These are phyloP conservation scores for Rotaria socialis DNA, from an alignment of 2,888 invertebrate species.

Conservation along the genomic window DNA sequence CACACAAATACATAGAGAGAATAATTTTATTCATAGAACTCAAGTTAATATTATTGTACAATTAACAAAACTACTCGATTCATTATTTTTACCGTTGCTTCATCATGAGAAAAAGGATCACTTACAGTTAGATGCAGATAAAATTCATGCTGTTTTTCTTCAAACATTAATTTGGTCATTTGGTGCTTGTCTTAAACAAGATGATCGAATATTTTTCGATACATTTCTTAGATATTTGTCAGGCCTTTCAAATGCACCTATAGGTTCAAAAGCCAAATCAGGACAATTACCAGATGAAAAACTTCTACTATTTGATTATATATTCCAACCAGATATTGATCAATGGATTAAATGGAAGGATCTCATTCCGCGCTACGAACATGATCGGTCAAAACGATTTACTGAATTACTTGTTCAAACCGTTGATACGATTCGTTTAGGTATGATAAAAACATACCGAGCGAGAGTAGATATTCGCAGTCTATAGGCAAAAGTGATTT, in stretches of 20 bases:
- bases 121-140: constrained; percentile 56
- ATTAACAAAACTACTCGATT: constrained; percentile 24
- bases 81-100: constrained; percentile 62
- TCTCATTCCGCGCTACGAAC: constrained; percentile 72
- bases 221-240: constrained; percentile 70
- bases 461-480: too few relatives aligned
- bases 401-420: constrained; percentile 83
- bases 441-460: constrained; percentile 50
- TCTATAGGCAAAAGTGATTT: too few relatives aligned
- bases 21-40: constrained; percentile 36
- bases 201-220: constrained; percentile 72
- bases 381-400: constrained; percentile 69
- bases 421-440: constrained; percentile 75
- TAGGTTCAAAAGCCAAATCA: constrained; percentile 48
- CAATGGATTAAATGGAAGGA: constrained; percentile 81
- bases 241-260: constrained; percentile 51
- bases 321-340: constrained; percentile 66
- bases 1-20: not conserved
- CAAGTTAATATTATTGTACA: not conserved
- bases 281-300: constrained; percentile 67
- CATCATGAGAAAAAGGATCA: constrained; percentile 49
- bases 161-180: constrained; percentile 77
- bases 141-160: constrained; percentile 70
- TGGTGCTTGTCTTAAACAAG: constrained; percentile 72
- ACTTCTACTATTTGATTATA: constrained; percentile 76